Evolutionary conservation across 2,888 invertebrate species (phyloP), one percentile per base, ranked within the genome.

Genomic region (Sarcophaga variegata): DNA sequence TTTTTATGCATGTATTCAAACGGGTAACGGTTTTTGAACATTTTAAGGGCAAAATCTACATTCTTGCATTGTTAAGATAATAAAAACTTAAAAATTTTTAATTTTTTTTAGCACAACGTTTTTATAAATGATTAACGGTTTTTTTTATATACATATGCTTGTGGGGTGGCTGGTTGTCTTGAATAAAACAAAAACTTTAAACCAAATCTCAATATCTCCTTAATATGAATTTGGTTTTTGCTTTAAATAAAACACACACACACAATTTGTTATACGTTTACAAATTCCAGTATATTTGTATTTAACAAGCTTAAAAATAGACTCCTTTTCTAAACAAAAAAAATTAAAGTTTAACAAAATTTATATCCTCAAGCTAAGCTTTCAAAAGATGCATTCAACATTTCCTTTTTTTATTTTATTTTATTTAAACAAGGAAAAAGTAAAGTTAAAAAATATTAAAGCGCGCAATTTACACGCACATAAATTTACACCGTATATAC

Each of bases 391-490:
- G 72, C 3, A 79, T 69, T 47, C 59, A 80, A 79, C 71, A 76
- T 69, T 64, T 70, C 37, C 0, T 60, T 77, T 74, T 74, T 72
- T 69, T 66, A 49, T 64, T 60, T 66, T n/a, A n/a, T 62, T 77
- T 77, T 76, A 70, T 71, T 60, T 64, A 71, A 64, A 76, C 75
- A 62, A 63, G 78, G 22, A 70, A 69, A 20, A 79, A 37, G 49
- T 60, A 54, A 81, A 78, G 78, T 75, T 81, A 88, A 81, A 85
- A 85, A 78, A 66, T 76, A 83, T 85, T 85, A 86, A 88, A 85
- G 88, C 89, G 89, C 89, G 89, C 90, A 90, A 88, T 86, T 86
- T 88, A 88, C 86, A 89, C 86, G 88, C 88, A 88, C 88, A 86
- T 87, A 78, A 74, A 83, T 83, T 87, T 76, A 87, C 77, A 87